Conservation (phyloP, 2,888 invertebrate genomes). For the Eupithecia subfuscata region DNA sequence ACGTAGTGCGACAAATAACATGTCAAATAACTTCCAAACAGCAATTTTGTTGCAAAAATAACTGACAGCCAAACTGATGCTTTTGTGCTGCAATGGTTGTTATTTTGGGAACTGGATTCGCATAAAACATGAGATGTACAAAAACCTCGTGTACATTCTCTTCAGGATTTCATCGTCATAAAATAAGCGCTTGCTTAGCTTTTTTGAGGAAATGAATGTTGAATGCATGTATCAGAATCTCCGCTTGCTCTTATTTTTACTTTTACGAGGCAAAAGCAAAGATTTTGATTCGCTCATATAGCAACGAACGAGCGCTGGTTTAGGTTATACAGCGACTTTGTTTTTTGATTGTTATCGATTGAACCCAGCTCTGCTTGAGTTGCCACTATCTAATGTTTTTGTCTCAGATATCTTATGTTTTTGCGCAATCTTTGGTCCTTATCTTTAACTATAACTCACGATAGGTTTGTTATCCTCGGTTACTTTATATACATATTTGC, state of each 20-base stretch:
- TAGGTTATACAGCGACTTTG: background rate
- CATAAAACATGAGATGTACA: background rate
- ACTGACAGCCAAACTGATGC: slow-evolving; percentile 6
- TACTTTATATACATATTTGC: background rate
- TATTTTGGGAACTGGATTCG: background rate
- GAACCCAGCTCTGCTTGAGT: slow-evolving; percentile 1
- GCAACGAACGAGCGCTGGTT: background rate
- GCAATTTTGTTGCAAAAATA: slow-evolving; percentile 8
- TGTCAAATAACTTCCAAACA: slow-evolving; percentile 10
- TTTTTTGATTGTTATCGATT: background rate
- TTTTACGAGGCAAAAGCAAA: background rate
- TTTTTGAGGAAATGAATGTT: background rate
- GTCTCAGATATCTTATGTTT: background rate
- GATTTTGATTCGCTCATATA: background rate
- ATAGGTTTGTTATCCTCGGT: background rate
- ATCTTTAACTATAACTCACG: background rate
- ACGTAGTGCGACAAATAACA: slow-evolving; percentile 1
- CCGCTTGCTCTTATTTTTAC: background rate
- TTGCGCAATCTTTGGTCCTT: background rate
- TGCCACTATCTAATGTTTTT: background rate
- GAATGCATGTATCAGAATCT: background rate
- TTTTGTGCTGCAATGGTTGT: background rate
- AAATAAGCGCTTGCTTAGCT: background rate
- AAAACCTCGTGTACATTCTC: background rate
- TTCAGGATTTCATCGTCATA: background rate